Base-by-base conservation (phyloP, 2,113 vertebrate genomes). In the Phalacrocorax aristotelis region DNA sequence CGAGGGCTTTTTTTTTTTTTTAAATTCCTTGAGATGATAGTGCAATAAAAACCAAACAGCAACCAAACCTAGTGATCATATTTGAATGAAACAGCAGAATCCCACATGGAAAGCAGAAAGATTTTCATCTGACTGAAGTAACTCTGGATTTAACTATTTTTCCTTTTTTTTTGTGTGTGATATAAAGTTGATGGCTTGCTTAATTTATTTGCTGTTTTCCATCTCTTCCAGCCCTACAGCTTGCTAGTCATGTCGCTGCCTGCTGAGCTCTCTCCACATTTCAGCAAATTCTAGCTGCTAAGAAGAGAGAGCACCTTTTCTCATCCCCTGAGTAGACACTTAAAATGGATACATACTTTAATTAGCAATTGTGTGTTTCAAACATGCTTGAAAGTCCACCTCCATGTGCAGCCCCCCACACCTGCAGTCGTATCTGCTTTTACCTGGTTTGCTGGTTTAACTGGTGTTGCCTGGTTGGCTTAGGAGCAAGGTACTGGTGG, bases 1-100 rank as follows among this genome's bases (percentile, higher is more conserved):
- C 84, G 76, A 93, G 38, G 3, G 14, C 42, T 75, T 44, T 61
- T 48, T 20, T 48, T 48, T 76, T 90, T 68, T 81, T 51, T n/a
- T 6, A 51, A 90, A 87, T 89, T 95, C 91, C 40, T 74, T 77
- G 66, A 83, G 62, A 94, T 87, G 66, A 58, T 94, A 95, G 60
- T 48, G 46, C 0, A 34, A 95, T 96, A 90, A 83, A 91, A 93
- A 96, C 2, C 60, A 96, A 94, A 92, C 57, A 81, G 93, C 90
- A 96, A 94, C 71, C n/a, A 79, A 94, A 72, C 36, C 57, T 15
- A 34, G 1, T 89, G 82, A 90, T 88, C 55, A 36, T 80, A 86
- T 83, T 89, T 90, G 75, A 93, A 86, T 48, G 38, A 87, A 93
- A 66, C 66, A 86, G 66, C 42, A 66, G 54, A 96, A 89, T 87